Evolutionary conservation across 2,797 vertebrate species (phyloP).

Genomic region (Enteromius anoplus): DNA sequence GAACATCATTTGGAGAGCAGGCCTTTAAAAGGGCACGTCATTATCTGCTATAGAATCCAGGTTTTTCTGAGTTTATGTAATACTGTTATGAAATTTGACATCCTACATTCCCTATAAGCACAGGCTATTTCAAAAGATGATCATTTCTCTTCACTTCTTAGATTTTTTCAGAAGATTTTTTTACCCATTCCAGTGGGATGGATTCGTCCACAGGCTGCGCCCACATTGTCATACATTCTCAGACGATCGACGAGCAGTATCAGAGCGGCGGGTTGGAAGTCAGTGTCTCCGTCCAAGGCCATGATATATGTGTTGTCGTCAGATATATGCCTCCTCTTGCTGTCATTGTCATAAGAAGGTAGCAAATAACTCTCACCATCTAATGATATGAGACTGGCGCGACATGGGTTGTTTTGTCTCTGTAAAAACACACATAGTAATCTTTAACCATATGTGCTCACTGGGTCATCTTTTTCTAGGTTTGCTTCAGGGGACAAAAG

Average conservation of each 20-base stretch:
- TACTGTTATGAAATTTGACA: not conserved
- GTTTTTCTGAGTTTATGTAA: not conserved
- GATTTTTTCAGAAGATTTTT: constrained; percentile 16
- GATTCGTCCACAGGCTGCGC: constrained; percentile 85
- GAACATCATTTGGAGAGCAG: not conserved
- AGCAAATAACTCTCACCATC: constrained; percentile 71
- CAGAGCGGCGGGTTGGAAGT: constrained; percentile 82
- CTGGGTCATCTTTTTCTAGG: not conserved
- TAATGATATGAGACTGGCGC: constrained; percentile 74
- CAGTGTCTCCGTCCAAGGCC: constrained; percentile 84
- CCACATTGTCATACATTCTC: constrained; percentile 80
- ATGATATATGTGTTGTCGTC: constrained; percentile 81
- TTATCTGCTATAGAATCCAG: not conserved
- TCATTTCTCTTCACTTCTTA: not conserved
- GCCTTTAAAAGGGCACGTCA: not conserved
- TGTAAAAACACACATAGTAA: constrained; percentile 51
- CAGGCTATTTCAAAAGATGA: not conserved
- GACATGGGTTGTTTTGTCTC: constrained; percentile 67
- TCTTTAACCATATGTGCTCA: not conserved
- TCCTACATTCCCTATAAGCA: not conserved
- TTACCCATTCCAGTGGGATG: constrained; percentile 86
- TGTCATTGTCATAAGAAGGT: constrained; percentile 71
- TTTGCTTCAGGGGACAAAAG: not conserved
- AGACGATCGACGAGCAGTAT: constrained; percentile 81
- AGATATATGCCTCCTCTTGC: constrained; percentile 75